Evolutionary conservation across 2,888 invertebrate species (phyloP).

Genomic region (Stenichneumon culpator): DNA sequence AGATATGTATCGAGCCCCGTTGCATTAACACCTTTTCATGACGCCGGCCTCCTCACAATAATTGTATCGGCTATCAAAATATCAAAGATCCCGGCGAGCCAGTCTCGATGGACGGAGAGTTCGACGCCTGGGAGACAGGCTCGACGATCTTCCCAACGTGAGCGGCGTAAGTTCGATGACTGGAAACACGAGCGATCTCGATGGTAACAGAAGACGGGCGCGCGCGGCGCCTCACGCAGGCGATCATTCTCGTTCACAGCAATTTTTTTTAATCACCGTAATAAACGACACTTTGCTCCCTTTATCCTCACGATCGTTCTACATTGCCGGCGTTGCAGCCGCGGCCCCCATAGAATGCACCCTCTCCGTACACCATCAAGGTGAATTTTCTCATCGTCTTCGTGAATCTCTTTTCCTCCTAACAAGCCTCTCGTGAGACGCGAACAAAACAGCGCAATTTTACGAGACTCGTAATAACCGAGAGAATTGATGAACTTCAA

Average conservation of each 20-base stretch:
- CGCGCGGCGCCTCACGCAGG: constrained; percentile 24
- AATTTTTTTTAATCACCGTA: constrained; percentile 61
- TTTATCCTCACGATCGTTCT: constrained; percentile 59
- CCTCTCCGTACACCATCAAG: background rate
- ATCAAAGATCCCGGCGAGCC: background rate
- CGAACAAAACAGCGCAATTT: constrained; percentile 21
- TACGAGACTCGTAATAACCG: background rate
- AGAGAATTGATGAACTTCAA: background rate
- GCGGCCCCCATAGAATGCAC: background rate
- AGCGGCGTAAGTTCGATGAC: constrained; percentile 58
- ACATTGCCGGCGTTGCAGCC: constrained; percentile 37
- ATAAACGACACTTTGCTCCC: constrained; percentile 56
- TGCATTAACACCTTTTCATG: background rate
- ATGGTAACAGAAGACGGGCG: background rate
- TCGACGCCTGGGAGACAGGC: constrained; percentile 49
- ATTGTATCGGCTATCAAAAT: background rate
- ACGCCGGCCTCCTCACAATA: background rate
- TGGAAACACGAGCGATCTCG: constrained; percentile 35
- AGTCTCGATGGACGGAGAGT: constrained; percentile 41
- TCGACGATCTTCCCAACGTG: constrained; percentile 1
- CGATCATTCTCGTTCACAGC: constrained; percentile 33
- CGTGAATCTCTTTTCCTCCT: constrained; percentile 55
- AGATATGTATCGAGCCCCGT: background rate
- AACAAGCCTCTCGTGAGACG: background rate
- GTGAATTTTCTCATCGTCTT: constrained; percentile 20